Base-by-base conservation (phyloP, 2,888 invertebrate genomes). In the Didymodactylos carnosus region DNA sequence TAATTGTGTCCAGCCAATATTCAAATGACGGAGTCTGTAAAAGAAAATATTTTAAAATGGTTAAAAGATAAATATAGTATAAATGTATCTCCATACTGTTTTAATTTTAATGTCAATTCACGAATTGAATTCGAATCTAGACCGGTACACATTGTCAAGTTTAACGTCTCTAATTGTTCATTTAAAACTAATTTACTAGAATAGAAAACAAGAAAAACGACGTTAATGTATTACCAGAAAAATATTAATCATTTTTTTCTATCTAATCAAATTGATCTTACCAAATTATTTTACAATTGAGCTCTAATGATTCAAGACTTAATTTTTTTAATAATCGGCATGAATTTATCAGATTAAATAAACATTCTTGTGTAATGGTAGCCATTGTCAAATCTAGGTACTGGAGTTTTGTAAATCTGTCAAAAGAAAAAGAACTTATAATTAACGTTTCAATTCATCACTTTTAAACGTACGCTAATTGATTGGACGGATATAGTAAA, bases 341-440 rank as follows among this genome's bases (percentile, higher is more conserved):
- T 8, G 87, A 86, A 2, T 84, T 82, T 41, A 94, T 85, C 19
- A 88, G 77, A 62, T 82, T 78, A 69, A 79, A 80, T 41, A 84
- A 76, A 13, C 79, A 77, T 46, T 77, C 73, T 16, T 84, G 78
- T 23, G 88, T 86, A 40, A 91, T 86, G 0, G 87, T 85, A 0
- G 88, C 87, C 88, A 92, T 90, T 80, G 91, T 91, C 16, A 94
- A 85, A 83, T 94, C 94, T 76, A 94, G 84, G 83, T 89, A 92
- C 79, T 91, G 89, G 19, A 94, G 84, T 76, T 78, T 79, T 13
- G 78, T 79, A 51, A 79, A 76, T 62, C 80, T 81, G 75, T 7
- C 77, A 75, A 74, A 16, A 73, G 43, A 71, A 72, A 69, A 39
- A 39, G 62, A 49, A 69, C 16, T 14, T n/a, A 11, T 25, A 39